These are phyloP conservation scores for Nomada fabriciana DNA, from an alignment of 2,888 invertebrate genomes.

Conservation along the genomic window DNA sequence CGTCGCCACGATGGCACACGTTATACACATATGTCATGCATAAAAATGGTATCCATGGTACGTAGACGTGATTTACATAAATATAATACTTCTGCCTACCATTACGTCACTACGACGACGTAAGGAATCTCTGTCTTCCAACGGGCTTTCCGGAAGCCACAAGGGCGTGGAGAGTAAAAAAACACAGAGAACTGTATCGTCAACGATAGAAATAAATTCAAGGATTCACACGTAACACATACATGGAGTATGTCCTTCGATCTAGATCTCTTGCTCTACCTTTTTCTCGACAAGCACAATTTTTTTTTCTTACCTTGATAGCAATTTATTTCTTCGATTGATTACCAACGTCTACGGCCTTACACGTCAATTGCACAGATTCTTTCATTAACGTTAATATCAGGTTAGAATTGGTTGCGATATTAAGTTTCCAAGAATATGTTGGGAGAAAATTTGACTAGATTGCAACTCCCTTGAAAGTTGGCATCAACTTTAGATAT, in stretches of 20 bases:
- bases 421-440: background rate
- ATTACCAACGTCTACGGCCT: background rate
- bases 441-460: too few relatives aligned
- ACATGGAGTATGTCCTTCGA: conserved; percentile 14
- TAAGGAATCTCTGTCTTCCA: conserved; percentile 33
- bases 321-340: background rate
- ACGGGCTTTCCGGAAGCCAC: conserved; percentile 28
- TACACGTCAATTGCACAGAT: background rate
- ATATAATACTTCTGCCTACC: conserved; percentile 43
- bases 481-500: background rate
- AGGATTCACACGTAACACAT: conserved; percentile 33
- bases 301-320: background rate
- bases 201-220: conserved; percentile 48
- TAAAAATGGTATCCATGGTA: conserved; percentile 51
- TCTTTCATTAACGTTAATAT: too few relatives aligned
- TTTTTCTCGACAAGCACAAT: background rate
- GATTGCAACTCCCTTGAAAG: too few relatives aligned
- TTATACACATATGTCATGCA: conserved; percentile 38
- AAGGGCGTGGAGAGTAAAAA: conserved; percentile 2
- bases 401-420: background rate
- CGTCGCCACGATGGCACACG: conserved; percentile 37
- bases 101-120: conserved; percentile 35
- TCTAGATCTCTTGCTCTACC: background rate
- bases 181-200: conserved; percentile 29
- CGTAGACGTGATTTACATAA: conserved; percentile 50